Evolutionary conservation across 2,113 vertebrate species (phyloP).

Genomic region (Clinocottus analis): DNA sequence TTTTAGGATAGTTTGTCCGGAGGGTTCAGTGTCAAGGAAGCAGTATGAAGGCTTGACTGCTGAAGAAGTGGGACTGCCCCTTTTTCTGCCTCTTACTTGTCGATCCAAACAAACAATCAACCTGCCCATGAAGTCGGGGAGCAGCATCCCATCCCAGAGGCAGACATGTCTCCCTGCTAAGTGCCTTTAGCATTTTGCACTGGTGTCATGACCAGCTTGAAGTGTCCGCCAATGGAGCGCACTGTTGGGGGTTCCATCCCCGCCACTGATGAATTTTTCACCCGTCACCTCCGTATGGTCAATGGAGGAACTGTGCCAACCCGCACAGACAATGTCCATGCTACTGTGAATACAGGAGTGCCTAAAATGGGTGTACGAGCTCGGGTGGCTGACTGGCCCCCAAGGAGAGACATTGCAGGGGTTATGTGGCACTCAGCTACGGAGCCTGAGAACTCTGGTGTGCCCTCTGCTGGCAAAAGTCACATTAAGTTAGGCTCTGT

Average conservation of each 20-base stretch:
- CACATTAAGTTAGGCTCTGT: conserved; percentile 85
- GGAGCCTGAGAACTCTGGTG: conserved; percentile 67
- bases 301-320: conserved; percentile 87
- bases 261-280: conserved; percentile 93
- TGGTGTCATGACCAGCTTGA: conserved; percentile 94
- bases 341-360: conserved; percentile 89
- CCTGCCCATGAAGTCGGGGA: conserved; percentile 68
- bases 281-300: conserved; percentile 90
- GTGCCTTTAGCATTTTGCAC: conserved; percentile 77
- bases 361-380: conserved; percentile 98
- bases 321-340: conserved; percentile 88
- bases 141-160: conserved; percentile 44
- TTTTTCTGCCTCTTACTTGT: conserved; percentile 2
- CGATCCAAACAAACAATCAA: conserved; percentile 63
- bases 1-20: conserved; percentile 42
- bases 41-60: conserved; percentile 54
- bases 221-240: conserved; percentile 91
- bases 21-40: not conserved
- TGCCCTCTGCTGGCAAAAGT: conserved; percentile 55
- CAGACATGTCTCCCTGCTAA: conserved; percentile 73
- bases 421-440: conserved; percentile 64
- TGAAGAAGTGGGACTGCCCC: conserved; percentile 37
- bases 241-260: conserved; percentile 88
- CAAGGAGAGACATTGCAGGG: conserved; percentile 88
- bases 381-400: conserved; percentile 96